These are phyloP conservation scores for Cosmia trapezina DNA, from an alignment of 2,888 invertebrate genomes.

Conservation along the genomic window DNA sequence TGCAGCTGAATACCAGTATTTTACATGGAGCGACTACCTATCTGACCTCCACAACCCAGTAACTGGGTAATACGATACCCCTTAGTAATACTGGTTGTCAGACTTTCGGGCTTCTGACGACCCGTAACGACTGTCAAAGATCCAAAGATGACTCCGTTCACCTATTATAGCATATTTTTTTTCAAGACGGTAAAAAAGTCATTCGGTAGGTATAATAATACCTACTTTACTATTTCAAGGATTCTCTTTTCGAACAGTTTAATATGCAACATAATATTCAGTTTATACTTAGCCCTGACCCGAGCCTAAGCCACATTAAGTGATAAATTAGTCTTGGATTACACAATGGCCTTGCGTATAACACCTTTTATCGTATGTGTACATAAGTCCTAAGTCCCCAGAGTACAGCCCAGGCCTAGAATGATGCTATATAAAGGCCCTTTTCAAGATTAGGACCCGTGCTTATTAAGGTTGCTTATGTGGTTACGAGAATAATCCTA, in stretches of 20 bases:
- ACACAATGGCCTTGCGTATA: slow-evolving; percentile 9
- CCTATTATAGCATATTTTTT: too few species aligned
- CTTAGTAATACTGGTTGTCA: too few species aligned
- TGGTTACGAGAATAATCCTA: slow-evolving; percentile 28
- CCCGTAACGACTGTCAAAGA: too few species aligned
- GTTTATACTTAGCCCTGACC: neutral
- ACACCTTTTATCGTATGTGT: slow-evolving; percentile 2
- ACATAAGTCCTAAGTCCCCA: slow-evolving; percentile 5
- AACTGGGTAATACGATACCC: too few species aligned
- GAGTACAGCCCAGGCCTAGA: slow-evolving; percentile 9
- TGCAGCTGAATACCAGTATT: too few species aligned
- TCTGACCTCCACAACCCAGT: too few species aligned
- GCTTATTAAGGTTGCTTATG: slow-evolving; percentile 33
- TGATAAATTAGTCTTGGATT: slow-evolving; percentile 38
- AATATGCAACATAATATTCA: neutral
- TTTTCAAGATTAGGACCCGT: slow-evolving; percentile 40
- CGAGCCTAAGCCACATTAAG: neutral
- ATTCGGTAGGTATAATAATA: too few species aligned
- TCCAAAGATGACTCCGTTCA: too few species aligned
- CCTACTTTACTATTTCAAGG: neutral
- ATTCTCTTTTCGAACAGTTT: neutral
- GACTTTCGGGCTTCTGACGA: too few species aligned
- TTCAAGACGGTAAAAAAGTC: too few species aligned
- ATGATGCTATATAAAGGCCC: slow-evolving; percentile 28
- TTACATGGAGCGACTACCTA: too few species aligned